These are phyloP conservation scores for Acanthosepion esculentum DNA, from an alignment of 2,888 invertebrate species.

Conservation along the genomic window DNA sequence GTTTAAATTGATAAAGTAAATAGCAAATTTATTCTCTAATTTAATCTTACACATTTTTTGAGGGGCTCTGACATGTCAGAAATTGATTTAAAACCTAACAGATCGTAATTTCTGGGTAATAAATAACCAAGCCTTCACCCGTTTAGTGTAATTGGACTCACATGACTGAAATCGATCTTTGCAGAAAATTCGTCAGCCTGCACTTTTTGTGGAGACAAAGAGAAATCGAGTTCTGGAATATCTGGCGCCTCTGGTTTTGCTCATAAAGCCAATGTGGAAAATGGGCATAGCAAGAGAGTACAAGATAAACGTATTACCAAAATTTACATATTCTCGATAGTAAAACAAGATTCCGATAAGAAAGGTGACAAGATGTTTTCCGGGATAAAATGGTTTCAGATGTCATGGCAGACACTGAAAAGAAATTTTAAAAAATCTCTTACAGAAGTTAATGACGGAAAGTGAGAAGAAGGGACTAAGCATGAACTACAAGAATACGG, in stretches of 20 bases:
- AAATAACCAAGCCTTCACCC: background rate
- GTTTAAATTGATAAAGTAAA: too few relatives aligned
- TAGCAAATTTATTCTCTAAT: too few relatives aligned
- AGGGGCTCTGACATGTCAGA: background rate
- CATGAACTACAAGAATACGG: too few relatives aligned
- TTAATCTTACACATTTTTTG: too few relatives aligned
- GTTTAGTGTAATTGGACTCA: background rate
- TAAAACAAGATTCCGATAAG: too few relatives aligned
- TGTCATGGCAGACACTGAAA: too few relatives aligned
- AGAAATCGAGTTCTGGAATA: background rate
- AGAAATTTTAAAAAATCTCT: too few relatives aligned
- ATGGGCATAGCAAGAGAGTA: background rate
- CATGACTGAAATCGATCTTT: background rate
- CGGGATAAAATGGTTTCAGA: too few relatives aligned
- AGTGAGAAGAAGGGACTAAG: too few relatives aligned
- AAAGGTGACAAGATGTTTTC: too few relatives aligned
- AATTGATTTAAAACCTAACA: background rate
- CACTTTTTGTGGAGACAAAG: background rate
- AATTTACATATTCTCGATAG: background rate
- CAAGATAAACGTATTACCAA: background rate
- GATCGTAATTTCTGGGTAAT: background rate
- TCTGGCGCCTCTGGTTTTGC: background rate
- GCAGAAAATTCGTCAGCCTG: background rate
- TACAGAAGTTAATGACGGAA: too few relatives aligned
- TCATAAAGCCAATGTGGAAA: background rate